Percentiles rank a stretch among this genome's conserved stretches.
Conservation (phyloP, 2,888 invertebrate species). For the Tridacna gigas region DNA sequence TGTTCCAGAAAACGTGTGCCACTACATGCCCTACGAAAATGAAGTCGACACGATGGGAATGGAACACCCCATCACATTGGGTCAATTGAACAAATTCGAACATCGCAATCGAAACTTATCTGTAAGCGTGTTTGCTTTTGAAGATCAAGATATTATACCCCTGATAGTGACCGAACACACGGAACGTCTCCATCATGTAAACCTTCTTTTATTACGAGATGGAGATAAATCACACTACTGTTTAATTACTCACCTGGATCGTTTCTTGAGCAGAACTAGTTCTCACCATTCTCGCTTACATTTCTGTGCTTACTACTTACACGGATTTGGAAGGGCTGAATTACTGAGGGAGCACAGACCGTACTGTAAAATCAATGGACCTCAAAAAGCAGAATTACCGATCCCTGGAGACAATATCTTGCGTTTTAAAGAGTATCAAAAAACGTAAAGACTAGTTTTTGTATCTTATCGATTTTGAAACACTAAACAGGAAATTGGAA, state of each 20-base stretch:
- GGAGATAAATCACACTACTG: slow-evolving; percentile 53
- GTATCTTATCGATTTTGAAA: slow-evolving; percentile 60
- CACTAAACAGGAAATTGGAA: slow-evolving; percentile 29
- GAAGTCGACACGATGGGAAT: slow-evolving; percentile 54
- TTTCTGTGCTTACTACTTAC: slow-evolving; percentile 57
- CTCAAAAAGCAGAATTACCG: slow-evolving; percentile 56
- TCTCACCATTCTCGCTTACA: neutral
- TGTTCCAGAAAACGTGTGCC: slow-evolving; percentile 22
- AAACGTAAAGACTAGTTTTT: slow-evolving; percentile 49
- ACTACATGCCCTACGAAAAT: slow-evolving; percentile 34
- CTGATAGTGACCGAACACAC: slow-evolving; percentile 43
- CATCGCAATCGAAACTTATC: slow-evolving; percentile 50
- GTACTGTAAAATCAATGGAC: slow-evolving; percentile 44
- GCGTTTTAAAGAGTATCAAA: slow-evolving; percentile 51
- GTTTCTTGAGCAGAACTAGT: slow-evolving; percentile 51
- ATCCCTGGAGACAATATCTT: slow-evolving; percentile 47
- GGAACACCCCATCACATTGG: slow-evolving; percentile 43
- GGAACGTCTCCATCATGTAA: slow-evolving; percentile 47
- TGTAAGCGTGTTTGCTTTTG: slow-evolving; percentile 57
- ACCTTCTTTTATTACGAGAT: slow-evolving; percentile 52
- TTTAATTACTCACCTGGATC: slow-evolving; percentile 54
- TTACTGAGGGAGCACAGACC: slow-evolving; percentile 38
- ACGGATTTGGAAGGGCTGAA: slow-evolving; percentile 40
- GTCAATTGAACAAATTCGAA: slow-evolving; percentile 52
- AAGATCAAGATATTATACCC: slow-evolving; percentile 52